Base-by-base conservation (phyloP, 2,113 vertebrate genomes). In the Natator depressus region DNA sequence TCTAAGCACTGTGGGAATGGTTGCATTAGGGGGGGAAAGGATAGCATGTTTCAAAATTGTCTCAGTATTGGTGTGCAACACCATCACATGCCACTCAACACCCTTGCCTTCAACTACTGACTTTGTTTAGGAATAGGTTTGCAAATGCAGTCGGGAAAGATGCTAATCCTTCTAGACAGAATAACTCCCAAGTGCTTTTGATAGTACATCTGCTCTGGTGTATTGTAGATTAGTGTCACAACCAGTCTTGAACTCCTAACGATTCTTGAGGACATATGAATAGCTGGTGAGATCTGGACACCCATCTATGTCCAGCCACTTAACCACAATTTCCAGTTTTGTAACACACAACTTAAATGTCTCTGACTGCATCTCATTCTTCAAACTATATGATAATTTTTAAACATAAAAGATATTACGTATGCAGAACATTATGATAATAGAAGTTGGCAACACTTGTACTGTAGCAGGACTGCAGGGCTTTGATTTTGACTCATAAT, bases 401-500 rank as follows among this genome's bases (percentile, higher is more conserved):
- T 88, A 82, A 25, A 51, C 8, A 91, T 75, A 46, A 94, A 96
- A 82, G 19, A 57, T 27, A 82, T 19, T 69, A 75, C 69, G 7
- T 62, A 54, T 88, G 82, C 42, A 86, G 12, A 16, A 94, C 93
- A 80, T 80, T 49, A n/a, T 46, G 1, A 8, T 59, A 81, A 51
- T 42, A 84, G 6, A 89, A 72, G 4, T 17, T 89, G 59, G 6
- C 12, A 83, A n/a, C 3, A 80, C 31, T 92, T 91, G 9, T 29
- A 47, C 13, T 84, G 85, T 3, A n/a, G 24, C 38, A 82, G 57
- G 92, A 8, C 47, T 79, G 0, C 75, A 4, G 38, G 25, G 24
- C 55, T 96, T 90, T 80, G 38, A 87, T 82, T 96, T 93, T 84
- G 25, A 76, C 75, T 88, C 27, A 42, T 13, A 82, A 87, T n/a